Evolutionary conservation across 1,140 invertebrate species (phyloP).

Genomic region (Leptinotarsa lineolata): DNA sequence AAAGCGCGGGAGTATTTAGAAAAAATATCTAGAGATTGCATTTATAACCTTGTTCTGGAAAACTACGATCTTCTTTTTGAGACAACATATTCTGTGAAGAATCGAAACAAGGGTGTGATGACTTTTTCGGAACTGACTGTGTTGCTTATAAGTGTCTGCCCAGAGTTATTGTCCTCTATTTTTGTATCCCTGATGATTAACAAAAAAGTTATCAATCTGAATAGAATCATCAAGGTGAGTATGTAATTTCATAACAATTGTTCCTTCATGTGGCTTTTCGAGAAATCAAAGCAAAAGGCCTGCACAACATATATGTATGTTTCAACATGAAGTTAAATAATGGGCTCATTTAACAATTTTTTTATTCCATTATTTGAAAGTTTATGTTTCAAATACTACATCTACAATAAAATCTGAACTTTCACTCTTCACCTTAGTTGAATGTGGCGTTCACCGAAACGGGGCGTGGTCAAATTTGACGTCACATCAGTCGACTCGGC

Average conservation of each 20-base stretch:
- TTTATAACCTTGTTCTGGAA: conserved; percentile 54
- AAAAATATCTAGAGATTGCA: conserved; percentile 53
- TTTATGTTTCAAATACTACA: too few species aligned
- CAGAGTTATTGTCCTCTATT: conserved; percentile 57
- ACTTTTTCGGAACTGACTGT: conserved; percentile 64
- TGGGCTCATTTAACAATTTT: too few species aligned
- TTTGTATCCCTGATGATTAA: conserved; percentile 58
- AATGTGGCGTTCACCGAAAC: too few species aligned
- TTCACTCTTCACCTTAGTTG: too few species aligned
- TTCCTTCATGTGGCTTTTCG: too few species aligned
- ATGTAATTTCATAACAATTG: background rate
- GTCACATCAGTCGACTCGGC: too few species aligned
- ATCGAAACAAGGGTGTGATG: conserved; percentile 51
- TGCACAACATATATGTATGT: too few species aligned
- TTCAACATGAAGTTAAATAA: too few species aligned
- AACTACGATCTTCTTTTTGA: conserved; percentile 63
- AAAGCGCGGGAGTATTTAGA: conserved; percentile 58
- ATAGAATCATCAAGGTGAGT: conserved; percentile 60
- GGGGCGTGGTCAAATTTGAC: too few species aligned
- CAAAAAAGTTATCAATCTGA: conserved; percentile 56
- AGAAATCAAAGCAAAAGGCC: too few species aligned
- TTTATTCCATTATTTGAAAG: too few species aligned
- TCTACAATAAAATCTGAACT: too few species aligned
- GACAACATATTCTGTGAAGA: conserved; percentile 50
- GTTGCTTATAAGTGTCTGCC: conserved; percentile 59